Percentiles rank a stretch among this genome's conserved stretches.
Conservation (phyloP, 2,113 vertebrate species). For the Craseonycteris thonglongyai region DNA sequence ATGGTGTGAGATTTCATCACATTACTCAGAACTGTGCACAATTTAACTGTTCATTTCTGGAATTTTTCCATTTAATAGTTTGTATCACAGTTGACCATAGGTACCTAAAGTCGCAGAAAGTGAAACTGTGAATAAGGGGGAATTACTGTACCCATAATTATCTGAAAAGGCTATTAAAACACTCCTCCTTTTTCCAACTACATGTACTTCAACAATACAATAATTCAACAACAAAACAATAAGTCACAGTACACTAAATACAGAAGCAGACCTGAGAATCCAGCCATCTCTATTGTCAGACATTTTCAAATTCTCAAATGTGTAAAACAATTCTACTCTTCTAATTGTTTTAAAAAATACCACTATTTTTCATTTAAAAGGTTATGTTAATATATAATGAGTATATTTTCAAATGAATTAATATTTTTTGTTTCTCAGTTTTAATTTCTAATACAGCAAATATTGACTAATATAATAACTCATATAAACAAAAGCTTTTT, state of each 20-base stretch:
- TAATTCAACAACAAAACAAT: background rate
- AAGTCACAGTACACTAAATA: background rate
- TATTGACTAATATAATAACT: background rate
- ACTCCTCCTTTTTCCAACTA: background rate
- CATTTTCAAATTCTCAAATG: background rate
- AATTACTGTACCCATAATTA: background rate
- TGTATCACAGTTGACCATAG: background rate
- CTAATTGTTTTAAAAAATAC: background rate
- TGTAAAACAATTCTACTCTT: background rate
- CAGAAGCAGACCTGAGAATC: background rate
- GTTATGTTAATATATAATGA: background rate
- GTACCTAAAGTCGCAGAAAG: background rate
- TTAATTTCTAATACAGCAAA: background rate
- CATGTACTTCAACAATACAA: background rate
- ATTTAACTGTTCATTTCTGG: no score
- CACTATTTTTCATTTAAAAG: conserved; percentile 5
- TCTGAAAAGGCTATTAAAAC: conserved; percentile 7
- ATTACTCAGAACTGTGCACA: no score
- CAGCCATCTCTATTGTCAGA: background rate
- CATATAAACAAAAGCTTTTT: background rate
- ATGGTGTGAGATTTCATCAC: no score
- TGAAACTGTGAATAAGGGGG: background rate
- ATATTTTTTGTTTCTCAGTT: background rate
- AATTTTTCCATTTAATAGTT: no score
- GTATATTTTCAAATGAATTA: background rate